phyloP scores from a whole-genome alignment of 2,888 invertebrate species.

The Rotaria macrura region DNA sequence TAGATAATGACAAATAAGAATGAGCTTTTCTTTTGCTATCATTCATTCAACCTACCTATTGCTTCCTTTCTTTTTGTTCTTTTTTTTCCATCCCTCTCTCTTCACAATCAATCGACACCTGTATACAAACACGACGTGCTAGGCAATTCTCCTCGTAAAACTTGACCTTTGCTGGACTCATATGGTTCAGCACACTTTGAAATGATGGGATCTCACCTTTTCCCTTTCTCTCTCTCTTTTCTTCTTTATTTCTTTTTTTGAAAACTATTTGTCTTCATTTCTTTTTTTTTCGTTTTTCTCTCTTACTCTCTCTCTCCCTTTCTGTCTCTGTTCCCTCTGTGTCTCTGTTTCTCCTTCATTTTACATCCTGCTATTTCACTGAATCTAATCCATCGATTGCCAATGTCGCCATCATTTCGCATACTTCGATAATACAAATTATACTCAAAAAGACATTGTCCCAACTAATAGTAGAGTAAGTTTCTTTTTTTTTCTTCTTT shows the following conservation, averaged over 20 bases:
- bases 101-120: not conserved
- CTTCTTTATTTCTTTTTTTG: too few relatives aligned
- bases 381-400: not conserved
- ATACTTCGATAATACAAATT: not conserved
- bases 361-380: not conserved
- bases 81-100: not conserved
- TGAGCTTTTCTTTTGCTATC: not conserved
- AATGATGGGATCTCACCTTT: not conserved
- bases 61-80: not conserved
- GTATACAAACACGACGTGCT: slow-evolving; percentile 1
- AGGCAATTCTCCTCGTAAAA: slow-evolving; percentile 1
- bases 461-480: not conserved
- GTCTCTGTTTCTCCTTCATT: not conserved
- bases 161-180: slow-evolving; percentile 1
- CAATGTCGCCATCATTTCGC: not conserved
- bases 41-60: not conserved
- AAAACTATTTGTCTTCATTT: not conserved
- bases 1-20: not conserved
- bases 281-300: not conserved
- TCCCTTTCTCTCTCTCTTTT: not conserved
- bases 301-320: not conserved
- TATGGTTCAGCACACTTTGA: slow-evolving; percentile 1
- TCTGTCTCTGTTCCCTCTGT: not conserved
- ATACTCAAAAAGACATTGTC: not conserved
- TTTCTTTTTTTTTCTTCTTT: not conserved